Evolutionary conservation across 2,797 vertebrate species (phyloP).

Genomic region (Limnodromus scolopaceus): DNA sequence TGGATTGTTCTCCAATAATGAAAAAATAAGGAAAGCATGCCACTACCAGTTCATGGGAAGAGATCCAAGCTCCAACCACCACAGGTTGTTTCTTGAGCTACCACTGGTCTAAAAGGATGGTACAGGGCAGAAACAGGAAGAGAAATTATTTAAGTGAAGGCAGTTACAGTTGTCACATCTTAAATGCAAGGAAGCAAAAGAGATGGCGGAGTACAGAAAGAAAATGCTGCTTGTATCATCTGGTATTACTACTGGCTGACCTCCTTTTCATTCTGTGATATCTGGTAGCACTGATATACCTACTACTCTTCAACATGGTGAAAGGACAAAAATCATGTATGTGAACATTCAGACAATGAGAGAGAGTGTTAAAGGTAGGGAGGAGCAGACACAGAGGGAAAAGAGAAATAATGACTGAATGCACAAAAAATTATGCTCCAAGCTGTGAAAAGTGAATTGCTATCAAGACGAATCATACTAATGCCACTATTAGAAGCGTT

Average conservation of each 20-base stretch:
- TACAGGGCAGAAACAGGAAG: background rate
- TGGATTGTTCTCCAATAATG: background rate
- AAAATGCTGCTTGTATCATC: background rate
- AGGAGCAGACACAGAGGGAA: background rate
- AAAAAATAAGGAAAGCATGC: background rate
- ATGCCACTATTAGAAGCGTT: background rate
- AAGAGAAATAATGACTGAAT: background rate
- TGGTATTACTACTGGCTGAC: background rate
- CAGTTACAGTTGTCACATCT: background rate
- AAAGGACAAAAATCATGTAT: background rate
- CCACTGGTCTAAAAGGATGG: background rate
- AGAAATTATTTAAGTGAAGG: background rate
- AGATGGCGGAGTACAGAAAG: background rate
- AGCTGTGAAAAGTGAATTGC: background rate
- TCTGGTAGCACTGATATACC: background rate
- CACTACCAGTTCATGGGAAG: background rate
- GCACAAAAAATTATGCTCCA: background rate
- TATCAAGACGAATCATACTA: background rate
- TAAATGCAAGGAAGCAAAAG: background rate
- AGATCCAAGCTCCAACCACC: background rate
- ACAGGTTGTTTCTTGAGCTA: background rate
- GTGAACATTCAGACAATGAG: background rate
- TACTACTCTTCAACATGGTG: background rate
- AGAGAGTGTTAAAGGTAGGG: background rate
- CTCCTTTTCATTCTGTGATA: background rate